These are phyloP conservation scores for Myotis yumanensis DNA, from an alignment of 2,113 vertebrate species.

Conservation along the genomic window DNA sequence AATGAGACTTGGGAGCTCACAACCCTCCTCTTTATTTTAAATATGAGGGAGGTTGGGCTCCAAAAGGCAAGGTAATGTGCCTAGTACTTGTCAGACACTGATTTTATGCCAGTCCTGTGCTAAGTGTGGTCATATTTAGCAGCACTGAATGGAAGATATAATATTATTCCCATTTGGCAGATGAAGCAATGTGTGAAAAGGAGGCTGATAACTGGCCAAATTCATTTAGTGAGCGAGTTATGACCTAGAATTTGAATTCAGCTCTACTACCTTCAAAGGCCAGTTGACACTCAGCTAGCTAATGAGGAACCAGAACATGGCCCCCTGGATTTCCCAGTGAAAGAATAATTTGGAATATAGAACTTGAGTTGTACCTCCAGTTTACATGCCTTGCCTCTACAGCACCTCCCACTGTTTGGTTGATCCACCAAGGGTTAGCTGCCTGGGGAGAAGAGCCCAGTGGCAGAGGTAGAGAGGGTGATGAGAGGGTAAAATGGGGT, in stretches of 20 bases:
- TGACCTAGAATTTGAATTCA: neutral
- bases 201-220: neutral
- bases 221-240: neutral
- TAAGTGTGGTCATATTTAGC: neutral
- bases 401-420: neutral
- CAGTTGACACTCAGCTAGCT: neutral
- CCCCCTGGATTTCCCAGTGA: neutral
- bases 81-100: neutral
- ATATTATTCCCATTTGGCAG: neutral
- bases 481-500: neutral
- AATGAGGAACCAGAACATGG: neutral
- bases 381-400: neutral
- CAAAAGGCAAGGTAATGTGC: neutral
- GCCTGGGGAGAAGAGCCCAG: neutral
- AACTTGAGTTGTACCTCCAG: neutral
- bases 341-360: neutral
- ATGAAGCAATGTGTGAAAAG: neutral
- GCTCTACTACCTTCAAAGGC: neutral
- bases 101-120: neutral
- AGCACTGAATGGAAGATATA: neutral
- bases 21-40: neutral
- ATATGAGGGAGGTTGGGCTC: neutral
- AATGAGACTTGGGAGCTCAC: neutral
- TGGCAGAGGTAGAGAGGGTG: neutral
- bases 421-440: neutral